Conservation (phyloP, 2,113 vertebrate genomes). For the Tupaia tana region DNA sequence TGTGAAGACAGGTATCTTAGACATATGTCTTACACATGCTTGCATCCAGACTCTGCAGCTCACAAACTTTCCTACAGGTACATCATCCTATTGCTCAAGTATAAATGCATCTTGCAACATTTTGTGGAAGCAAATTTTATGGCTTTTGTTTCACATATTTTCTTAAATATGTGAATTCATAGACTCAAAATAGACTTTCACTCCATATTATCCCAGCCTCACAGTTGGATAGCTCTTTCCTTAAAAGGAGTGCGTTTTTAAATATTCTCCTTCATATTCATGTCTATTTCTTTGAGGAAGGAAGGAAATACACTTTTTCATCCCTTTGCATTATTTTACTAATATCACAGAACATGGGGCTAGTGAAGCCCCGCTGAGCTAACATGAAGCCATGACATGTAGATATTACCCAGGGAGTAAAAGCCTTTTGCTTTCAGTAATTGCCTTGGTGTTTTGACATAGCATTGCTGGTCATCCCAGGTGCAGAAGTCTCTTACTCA, state of each 20-base stretch:
- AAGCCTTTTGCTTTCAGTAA: background rate
- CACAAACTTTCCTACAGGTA: background rate
- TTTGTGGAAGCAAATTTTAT: background rate
- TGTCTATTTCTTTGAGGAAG: background rate
- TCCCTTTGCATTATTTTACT: background rate
- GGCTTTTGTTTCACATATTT: background rate
- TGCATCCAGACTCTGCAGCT: background rate
- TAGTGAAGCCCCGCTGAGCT: background rate
- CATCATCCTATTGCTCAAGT: background rate
- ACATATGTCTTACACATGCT: background rate
- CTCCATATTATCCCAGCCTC: background rate
- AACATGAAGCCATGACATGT: background rate
- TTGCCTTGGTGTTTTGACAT: background rate
- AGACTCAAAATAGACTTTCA: conserved; percentile 28
- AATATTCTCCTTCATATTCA: background rate
- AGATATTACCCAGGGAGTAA: background rate
- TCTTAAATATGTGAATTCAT: conserved; percentile 30
- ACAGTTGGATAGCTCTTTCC: background rate
- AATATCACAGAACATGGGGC: background rate
- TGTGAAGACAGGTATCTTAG: conserved; percentile 1
- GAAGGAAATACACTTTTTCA: background rate
- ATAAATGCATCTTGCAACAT: background rate
- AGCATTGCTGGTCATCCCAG: background rate
- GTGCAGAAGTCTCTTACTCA: background rate
- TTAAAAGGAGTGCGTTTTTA: conserved; percentile 11